Conservation (phyloP, 1,140 invertebrate genomes). For the Pristionchus pacificus region DNA sequence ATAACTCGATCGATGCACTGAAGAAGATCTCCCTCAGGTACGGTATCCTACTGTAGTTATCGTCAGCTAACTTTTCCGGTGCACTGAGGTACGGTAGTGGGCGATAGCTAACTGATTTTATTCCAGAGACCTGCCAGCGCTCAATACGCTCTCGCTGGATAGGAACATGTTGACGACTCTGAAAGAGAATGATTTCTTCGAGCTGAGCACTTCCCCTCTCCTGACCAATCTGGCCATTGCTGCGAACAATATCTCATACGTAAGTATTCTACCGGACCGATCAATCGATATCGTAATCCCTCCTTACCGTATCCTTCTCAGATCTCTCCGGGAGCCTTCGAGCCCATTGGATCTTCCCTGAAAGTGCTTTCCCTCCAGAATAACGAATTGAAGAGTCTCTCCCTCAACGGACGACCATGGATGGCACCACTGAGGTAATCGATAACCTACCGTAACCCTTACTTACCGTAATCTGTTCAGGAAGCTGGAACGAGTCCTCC, state of each 20-base stretch:
- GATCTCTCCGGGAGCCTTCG: background rate
- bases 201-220: background rate
- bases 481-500: background rate
- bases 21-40: background rate
- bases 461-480: background rate
- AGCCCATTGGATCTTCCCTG: background rate
- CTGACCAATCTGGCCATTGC: background rate
- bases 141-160: background rate
- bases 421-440: background rate
- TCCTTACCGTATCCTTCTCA: background rate
- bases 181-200: background rate
- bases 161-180: background rate
- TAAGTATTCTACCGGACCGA: background rate
- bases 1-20: background rate
- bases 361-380: background rate
- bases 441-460: background rate
- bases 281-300: no score
- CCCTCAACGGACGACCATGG: background rate
- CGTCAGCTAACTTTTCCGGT: background rate
- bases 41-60: background rate
- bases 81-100: no score
- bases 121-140: background rate
- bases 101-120: no score
- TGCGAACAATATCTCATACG: background rate
- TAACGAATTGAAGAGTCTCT: background rate